Percentiles rank a stretch among this genome's conserved stretches.
Conservation (phyloP, 2,113 vertebrate species). For the Eptesicus fuscus region DNA sequence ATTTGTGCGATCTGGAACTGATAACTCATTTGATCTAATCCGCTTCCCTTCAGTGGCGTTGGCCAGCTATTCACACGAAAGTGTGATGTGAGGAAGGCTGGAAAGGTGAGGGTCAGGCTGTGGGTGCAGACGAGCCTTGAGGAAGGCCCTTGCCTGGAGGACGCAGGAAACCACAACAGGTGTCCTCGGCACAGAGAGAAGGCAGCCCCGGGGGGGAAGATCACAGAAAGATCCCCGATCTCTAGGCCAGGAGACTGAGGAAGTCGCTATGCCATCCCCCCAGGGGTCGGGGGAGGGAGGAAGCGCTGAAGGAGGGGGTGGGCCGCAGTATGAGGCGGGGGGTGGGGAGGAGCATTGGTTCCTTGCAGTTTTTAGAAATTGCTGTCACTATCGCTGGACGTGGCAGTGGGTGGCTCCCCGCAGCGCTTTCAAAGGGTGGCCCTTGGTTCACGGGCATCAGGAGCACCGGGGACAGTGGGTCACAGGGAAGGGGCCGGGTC, state of each 20-base stretch:
- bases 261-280: too few relatives aligned
- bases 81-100: neutral
- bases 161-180: neutral
- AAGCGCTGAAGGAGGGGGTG: accelerated
- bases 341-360: neutral
- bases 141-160: neutral
- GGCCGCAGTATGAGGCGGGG: too few relatives aligned
- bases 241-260: too few relatives aligned
- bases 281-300: neutral
- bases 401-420: neutral
- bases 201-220: too few relatives aligned
- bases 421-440: neutral
- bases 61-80: neutral
- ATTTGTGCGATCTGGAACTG: neutral
- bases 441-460: neutral
- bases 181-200: neutral
- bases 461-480: neutral
- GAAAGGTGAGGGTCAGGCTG: neutral
- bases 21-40: neutral
- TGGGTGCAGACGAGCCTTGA: neutral
- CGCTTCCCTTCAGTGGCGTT: neutral
- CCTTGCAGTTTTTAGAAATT: neutral
- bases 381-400: neutral
- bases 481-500: neutral
- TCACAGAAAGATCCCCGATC: neutral